Percentiles rank a stretch among this genome's conserved stretches.
Conservation (phyloP, 2,888 invertebrate genomes). For the Nemapogon koenigi region DNA sequence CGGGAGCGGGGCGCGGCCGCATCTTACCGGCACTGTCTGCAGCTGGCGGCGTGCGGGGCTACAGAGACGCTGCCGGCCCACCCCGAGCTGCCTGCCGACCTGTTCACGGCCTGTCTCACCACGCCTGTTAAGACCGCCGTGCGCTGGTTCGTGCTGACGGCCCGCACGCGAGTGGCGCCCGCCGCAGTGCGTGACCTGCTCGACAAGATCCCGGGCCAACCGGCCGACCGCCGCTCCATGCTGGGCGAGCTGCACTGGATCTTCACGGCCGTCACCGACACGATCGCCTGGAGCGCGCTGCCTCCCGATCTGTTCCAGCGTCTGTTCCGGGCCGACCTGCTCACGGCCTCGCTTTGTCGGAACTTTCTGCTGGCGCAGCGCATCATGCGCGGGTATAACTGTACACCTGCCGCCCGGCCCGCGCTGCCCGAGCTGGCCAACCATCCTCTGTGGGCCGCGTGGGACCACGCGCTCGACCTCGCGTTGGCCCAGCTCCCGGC, state of each 20-base stretch:
- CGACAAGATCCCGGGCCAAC: constrained; percentile 95
- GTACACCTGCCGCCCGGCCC: constrained; percentile 94
- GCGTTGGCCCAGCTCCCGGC: constrained; percentile 90
- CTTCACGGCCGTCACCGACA: constrained; percentile 99
- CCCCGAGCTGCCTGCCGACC: constrained; percentile 94
- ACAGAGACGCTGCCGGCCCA: constrained; percentile 96
- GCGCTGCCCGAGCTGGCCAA: constrained; percentile 88
- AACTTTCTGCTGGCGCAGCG: constrained; percentile 97
- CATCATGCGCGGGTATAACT: constrained; percentile 92
- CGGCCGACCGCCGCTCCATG: constrained; percentile 95
- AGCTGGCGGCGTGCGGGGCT: constrained; percentile 94
- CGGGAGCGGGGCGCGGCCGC: constrained; percentile 35
- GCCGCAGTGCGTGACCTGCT: constrained; percentile 84
- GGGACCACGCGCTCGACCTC: constrained; percentile 96
- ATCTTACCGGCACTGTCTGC: constrained; percentile 90
- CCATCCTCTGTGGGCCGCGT: constrained; percentile 95
- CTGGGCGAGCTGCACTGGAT: constrained; percentile 99
- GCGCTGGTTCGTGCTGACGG: constrained; percentile 92
- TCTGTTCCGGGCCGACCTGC: constrained; percentile 94
- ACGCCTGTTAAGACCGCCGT: constrained; percentile 97
- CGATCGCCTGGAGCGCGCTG: constrained; percentile 98
- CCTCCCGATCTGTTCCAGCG: constrained; percentile 95
- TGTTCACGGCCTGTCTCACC: constrained; percentile 97
- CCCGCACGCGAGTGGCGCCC: constrained; percentile 79
- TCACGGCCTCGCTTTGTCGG: constrained; percentile 97